phyloP scores from a whole-genome alignment of 2,888 invertebrate species.

The Xanthorhoe spadicearia region DNA sequence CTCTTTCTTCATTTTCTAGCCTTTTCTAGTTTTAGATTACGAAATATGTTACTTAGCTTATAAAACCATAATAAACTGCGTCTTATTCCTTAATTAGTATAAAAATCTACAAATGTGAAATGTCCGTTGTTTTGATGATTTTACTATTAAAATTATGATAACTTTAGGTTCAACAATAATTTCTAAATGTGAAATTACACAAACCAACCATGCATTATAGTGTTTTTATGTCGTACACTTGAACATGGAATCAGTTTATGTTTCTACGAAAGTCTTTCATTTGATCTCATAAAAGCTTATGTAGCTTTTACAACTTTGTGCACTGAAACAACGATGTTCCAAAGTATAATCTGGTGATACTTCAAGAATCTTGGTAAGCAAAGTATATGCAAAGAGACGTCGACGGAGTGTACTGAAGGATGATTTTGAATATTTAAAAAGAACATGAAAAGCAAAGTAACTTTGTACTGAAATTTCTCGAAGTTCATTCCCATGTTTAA shows the following conservation, averaged over 20 bases:
- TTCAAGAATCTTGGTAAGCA: slow-evolving; percentile 35
- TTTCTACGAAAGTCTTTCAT: slow-evolving; percentile 14
- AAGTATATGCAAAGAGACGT: slow-evolving; percentile 37
- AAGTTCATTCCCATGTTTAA: slow-evolving; percentile 17
- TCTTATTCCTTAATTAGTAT: too few relatives aligned
- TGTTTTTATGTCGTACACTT: slow-evolving; percentile 1
- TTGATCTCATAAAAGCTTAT: slow-evolving; percentile 20
- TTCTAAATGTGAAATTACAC: not conserved
- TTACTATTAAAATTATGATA: too few relatives aligned
- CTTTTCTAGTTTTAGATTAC: too few relatives aligned
- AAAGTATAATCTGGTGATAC: slow-evolving; percentile 40
- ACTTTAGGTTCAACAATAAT: not conserved
- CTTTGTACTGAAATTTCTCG: not conserved
- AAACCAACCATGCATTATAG: not conserved
- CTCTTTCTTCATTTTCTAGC: too few relatives aligned
- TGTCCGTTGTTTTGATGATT: too few relatives aligned
- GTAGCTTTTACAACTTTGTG: slow-evolving; percentile 35
- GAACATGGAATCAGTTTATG: slow-evolving; percentile 11
- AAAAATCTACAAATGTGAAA: too few relatives aligned
- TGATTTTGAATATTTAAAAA: slow-evolving; percentile 18
- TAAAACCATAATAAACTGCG: too few relatives aligned
- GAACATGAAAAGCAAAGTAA: slow-evolving; percentile 10
- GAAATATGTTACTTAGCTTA: too few relatives aligned
- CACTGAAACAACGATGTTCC: slow-evolving; percentile 36
- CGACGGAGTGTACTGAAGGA: slow-evolving; percentile 17